A percentile compares a stretch with the other conserved stretches of the same genome.
Evolutionary conservation across 2,113 vertebrate species (phyloP).

Genomic region (Ginglymostoma cirratum): DNA sequence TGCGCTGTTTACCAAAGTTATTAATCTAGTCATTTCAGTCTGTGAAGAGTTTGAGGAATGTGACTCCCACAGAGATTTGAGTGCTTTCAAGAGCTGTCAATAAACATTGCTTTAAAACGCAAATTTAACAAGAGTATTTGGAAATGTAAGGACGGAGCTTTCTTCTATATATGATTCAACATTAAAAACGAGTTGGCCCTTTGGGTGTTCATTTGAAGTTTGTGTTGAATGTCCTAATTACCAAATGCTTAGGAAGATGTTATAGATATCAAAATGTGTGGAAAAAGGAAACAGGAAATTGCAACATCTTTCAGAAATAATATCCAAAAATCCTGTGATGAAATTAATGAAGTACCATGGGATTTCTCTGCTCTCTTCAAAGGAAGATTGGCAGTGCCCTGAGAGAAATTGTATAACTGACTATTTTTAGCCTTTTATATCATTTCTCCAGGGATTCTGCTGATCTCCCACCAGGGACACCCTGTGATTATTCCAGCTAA

Average conservation of each 20-base stretch:
- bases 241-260: not conserved
- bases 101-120: not conserved
- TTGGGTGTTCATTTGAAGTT: not conserved
- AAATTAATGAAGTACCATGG: not conserved
- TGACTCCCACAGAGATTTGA: not conserved
- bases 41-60: not conserved
- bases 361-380: not conserved
- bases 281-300: not conserved
- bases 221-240: conserved; percentile 10
- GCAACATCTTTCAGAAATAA: not conserved
- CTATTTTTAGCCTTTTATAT: not conserved
- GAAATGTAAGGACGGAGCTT: not conserved
- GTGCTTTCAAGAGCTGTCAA: not conserved
- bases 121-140: not conserved
- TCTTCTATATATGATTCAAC: not conserved
- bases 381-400: not conserved
- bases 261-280: conserved; percentile 4
- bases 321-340: not conserved
- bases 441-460: not conserved
- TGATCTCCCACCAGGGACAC: not conserved
- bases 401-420: not conserved
- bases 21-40: not conserved
- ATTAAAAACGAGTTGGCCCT: no score
- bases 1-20: not conserved
- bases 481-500: not conserved